Evolutionary conservation across 2,113 vertebrate species (phyloP).

Genomic region (Pangasianodon hypophthalmus): DNA sequence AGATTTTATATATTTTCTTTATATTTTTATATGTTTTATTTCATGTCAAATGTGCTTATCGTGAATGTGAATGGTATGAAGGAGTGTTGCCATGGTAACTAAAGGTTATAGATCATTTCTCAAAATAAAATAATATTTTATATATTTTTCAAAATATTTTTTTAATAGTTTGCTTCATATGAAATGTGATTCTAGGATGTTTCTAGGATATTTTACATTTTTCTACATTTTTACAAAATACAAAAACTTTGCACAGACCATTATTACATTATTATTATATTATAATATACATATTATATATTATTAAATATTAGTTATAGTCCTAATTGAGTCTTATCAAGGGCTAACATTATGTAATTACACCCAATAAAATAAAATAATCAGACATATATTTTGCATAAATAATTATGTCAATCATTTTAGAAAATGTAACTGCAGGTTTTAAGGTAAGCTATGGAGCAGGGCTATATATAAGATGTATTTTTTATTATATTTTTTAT

Average conservation of each 20-base stretch:
- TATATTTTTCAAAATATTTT: background rate
- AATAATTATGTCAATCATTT: background rate
- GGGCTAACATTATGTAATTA: background rate
- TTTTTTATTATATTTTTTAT: background rate
- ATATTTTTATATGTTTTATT: background rate
- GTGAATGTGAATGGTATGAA: background rate
- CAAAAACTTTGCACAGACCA: background rate
- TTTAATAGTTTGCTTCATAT: background rate
- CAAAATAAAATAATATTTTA: background rate
- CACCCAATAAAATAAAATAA: background rate
- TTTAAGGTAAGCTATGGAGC: background rate
- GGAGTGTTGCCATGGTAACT: background rate
- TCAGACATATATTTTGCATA: background rate
- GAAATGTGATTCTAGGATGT: background rate
- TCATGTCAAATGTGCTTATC: background rate
- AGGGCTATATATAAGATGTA: background rate
- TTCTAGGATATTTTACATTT: background rate
- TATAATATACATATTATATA: background rate
- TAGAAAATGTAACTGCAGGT: background rate
- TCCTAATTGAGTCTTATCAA: background rate
- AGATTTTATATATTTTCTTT: background rate
- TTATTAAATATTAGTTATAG: background rate
- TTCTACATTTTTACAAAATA: background rate
- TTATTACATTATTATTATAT: background rate
- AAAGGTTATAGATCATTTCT: background rate